These are phyloP conservation scores for Hippoglossus stenolepis DNA, from an alignment of 2,113 vertebrate species.

Conservation along the genomic window DNA sequence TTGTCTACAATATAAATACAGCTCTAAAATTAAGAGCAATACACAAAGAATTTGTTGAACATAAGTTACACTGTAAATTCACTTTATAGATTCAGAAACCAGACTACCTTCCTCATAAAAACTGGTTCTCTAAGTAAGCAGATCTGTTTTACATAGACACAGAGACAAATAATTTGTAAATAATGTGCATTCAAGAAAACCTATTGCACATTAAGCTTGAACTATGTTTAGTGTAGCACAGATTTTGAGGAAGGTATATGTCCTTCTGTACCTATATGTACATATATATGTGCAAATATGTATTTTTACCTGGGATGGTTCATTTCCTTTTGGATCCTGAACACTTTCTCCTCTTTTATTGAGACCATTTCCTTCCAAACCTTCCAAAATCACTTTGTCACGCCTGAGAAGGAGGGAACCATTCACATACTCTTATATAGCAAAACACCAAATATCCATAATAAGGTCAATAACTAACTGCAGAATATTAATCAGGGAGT, in stretches of 20 bases:
- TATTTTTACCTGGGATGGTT: constrained; percentile 52
- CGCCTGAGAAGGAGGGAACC: constrained; percentile 43
- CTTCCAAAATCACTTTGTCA: constrained; percentile 19
- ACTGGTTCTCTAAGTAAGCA: no score
- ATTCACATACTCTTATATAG: neutral
- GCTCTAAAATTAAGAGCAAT: neutral
- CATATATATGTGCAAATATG: neutral
- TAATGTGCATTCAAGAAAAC: no score
- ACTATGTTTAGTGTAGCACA: no score
- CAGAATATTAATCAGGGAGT: neutral
- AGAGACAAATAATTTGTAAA: no score
- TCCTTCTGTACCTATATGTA: neutral
- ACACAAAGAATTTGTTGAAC: neutral
- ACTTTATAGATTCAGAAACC: neutral
- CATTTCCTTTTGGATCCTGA: constrained; percentile 8
- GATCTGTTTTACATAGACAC: no score
- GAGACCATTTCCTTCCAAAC: constrained; percentile 5
- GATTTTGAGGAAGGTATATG: no score
- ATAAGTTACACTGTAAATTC: neutral
- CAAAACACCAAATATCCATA: constrained; percentile 1
- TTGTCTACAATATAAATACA: neutral
- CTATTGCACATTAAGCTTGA: no score
- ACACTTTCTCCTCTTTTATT: neutral
- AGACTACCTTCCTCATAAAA: neutral
- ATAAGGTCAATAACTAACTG: neutral